These are phyloP conservation scores for Polyodon spathula DNA, from an alignment of 2,113 vertebrate species.

Conservation along the genomic window DNA sequence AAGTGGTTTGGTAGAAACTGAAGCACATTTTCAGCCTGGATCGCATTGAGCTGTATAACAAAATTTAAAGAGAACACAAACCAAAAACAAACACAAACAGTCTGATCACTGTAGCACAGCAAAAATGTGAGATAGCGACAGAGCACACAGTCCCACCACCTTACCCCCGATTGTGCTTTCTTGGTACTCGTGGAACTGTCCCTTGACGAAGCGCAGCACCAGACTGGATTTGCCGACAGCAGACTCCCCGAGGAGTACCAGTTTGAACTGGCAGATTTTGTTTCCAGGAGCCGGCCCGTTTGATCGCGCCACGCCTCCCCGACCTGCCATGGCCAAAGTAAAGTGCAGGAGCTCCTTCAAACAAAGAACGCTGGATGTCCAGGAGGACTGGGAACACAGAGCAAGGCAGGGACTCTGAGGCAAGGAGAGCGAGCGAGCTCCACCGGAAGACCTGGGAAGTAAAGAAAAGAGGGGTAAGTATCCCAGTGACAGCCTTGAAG, in stretches of 20 bases:
- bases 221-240: constrained; percentile 96
- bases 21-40: no score
- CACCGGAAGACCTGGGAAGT: no score
- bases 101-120: no score
- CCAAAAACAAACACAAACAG: no score
- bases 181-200: constrained; percentile 96
- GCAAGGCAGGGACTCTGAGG: constrained; percentile 9
- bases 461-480: no score
- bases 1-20: no score
- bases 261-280: constrained; percentile 98
- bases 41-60: no score
- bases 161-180: constrained; percentile 98
- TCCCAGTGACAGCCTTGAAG: no score
- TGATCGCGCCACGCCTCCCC: constrained; percentile 82
- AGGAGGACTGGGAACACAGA: constrained; percentile 15
- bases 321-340: constrained; percentile 74
- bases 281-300: constrained; percentile 83
- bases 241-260: constrained; percentile 87
- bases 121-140: no score
- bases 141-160: no score
- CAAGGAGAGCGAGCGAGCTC: background rate
- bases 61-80: no score
- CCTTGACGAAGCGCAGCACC: constrained; percentile 95
- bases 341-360: constrained; percentile 20
- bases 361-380: constrained; percentile 18